These are phyloP conservation scores for Pseudachorutes palmiensis DNA, from an alignment of 1,140 invertebrate genomes.

Conservation along the genomic window DNA sequence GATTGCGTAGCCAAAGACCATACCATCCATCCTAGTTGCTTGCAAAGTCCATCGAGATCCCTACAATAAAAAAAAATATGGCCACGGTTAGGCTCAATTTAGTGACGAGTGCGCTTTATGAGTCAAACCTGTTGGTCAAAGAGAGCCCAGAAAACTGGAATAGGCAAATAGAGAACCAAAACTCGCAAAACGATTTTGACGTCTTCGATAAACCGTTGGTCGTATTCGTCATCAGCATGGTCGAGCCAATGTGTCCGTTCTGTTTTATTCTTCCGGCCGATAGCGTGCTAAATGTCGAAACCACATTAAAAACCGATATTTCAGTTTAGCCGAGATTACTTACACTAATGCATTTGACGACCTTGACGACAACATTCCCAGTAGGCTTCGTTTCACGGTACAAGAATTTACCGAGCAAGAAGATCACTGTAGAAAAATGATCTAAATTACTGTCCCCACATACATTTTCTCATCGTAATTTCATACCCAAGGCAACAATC, in stretches of 20 bases:
- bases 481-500: slow-evolving; percentile 43
- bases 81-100: slow-evolving; percentile 24
- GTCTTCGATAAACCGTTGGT: slow-evolving; percentile 59
- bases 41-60: slow-evolving; percentile 93
- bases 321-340: slow-evolving; percentile 47
- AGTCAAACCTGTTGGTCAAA: slow-evolving; percentile 64
- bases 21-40: slow-evolving; percentile 81
- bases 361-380: slow-evolving; percentile 72
- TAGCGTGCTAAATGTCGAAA: too few relatives aligned
- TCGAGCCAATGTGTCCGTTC: slow-evolving; percentile 69
- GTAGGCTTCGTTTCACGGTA: slow-evolving; percentile 70
- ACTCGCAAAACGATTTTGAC: slow-evolving; percentile 64
- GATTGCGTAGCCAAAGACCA: slow-evolving; percentile 55
- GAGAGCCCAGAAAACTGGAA: slow-evolving; percentile 85
- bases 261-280: slow-evolving; percentile 41
- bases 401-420: slow-evolving; percentile 62
- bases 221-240: slow-evolving; percentile 61
- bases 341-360: slow-evolving; percentile 67
- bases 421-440: slow-evolving; percentile 60
- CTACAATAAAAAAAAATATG: slow-evolving; percentile 40
- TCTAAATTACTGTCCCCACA: neutral
- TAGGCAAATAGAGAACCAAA: slow-evolving; percentile 66
- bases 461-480: too few relatives aligned
- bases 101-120: neutral
- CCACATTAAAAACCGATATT: slow-evolving; percentile 27